Percentiles rank a stretch among this genome's conserved stretches.
Evolutionary conservation across 2,113 vertebrate genomes (phyloP).

Genomic region (Antennarius striatus): DNA sequence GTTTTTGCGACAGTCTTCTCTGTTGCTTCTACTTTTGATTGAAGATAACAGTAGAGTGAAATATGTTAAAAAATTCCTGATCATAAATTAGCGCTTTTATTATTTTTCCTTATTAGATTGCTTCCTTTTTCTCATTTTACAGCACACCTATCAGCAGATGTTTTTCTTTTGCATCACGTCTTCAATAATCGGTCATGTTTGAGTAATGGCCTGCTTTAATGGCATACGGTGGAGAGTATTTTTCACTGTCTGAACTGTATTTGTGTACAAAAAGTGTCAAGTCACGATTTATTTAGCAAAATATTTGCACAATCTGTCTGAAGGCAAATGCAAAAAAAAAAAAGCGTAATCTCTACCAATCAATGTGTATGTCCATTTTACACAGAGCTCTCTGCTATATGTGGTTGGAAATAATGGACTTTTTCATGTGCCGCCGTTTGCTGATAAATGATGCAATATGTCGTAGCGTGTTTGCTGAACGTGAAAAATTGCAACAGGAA

Average conservation of each 20-base stretch:
- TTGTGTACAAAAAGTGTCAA: constrained; percentile 1
- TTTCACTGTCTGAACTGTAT: not conserved
- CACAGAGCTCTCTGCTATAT: not conserved
- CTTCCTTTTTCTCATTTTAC: not conserved
- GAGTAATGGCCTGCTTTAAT: not conserved
- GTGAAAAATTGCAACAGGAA: constrained; percentile 32
- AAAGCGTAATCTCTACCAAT: not conserved
- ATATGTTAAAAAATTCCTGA: too few relatives aligned
- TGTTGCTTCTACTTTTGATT: not conserved
- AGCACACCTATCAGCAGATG: not conserved
- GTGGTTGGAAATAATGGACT: not conserved
- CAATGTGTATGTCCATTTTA: not conserved
- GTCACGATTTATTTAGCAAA: constrained; percentile 4
- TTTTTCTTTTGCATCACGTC: not conserved
- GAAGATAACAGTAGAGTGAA: too few relatives aligned
- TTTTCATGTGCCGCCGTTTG: constrained; percentile 5
- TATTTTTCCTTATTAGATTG: too few relatives aligned
- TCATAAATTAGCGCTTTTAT: too few relatives aligned
- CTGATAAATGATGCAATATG: constrained; percentile 32
- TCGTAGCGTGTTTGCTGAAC: constrained; percentile 19
- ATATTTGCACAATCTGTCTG: not conserved
- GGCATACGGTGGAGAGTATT: not conserved
- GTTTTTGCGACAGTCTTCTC: not conserved
- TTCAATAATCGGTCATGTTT: not conserved
- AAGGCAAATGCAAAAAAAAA: not conserved